Evolutionary conservation across 2,797 vertebrate genomes (phyloP), one percentile per base, ranked within the genome.

Genomic region (Podargus strigoides): DNA sequence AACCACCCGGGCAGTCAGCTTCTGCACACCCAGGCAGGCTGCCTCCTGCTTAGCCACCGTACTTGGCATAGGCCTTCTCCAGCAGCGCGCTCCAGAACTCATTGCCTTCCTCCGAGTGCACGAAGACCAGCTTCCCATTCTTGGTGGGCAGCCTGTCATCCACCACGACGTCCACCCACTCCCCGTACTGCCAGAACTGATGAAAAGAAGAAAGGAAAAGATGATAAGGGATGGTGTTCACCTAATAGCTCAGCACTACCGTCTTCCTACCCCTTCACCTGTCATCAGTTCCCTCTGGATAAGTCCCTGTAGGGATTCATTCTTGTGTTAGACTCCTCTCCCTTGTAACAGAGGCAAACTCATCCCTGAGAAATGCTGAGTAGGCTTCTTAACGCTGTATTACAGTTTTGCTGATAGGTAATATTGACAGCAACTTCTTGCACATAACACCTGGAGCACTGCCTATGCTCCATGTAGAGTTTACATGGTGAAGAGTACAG

Each of bases 161-260:
- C 20, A 99, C 93, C 41, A 99, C 98, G 17, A 99, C 98, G 0
- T 99, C 98, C 92, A 99, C 97, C 99, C 99, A 99, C 91, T 98
- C 98, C 7, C 99, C 98, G 0, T 97, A 98, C 97, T 99, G 98
- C 99, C 99, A 99, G 97, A 99, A 98, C 99, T 98, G 85, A 34
- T 16, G 13, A 34, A 60, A 56, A 78, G n/a, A 85, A 80, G 30
- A 83, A 75, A 86, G 46, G 42, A 73, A n/a, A 21, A 28, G 4
- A 9, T 59, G 19, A 13, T 80, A 46, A 39, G 50, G 10, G 60
- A 14, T 52, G n/a, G 11, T 64, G 44, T 22, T 20, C 30, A 50
- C 13, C 1, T 8, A 44, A 32, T 1, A 59, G 41, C 46, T 62
- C 34, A 42, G 24, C 0, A 0, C 6, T 49, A 11, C 23, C 47